Base-by-base conservation (phyloP, 1,140 invertebrate genomes). In the Maconellicoccus hirsutus region DNA sequence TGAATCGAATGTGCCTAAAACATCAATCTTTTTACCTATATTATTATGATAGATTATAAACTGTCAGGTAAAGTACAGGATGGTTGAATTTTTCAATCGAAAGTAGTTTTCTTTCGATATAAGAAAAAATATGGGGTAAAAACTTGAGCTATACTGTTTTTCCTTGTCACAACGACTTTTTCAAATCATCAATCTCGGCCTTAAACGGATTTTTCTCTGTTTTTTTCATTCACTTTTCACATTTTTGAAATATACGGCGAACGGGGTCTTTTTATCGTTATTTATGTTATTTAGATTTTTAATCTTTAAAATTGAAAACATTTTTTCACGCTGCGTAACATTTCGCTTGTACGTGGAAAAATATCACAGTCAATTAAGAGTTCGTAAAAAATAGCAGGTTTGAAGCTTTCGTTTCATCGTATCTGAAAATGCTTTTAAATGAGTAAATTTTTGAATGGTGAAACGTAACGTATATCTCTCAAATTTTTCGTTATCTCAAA, bases 41-140 rank as follows among this genome's bases (percentile, higher is more conserved):
- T 52, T 52, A 52, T 52, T 52, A 52, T 52, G 42, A 52, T 52
- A 52, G 42, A 52, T 52, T 52, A 52, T 52, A 52, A 52, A 52
- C 42, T 52, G 42, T 52, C 42, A 52, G 42, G 42, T 52, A 52
- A 52, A 19, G n/a, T 16, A 52, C 42, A 16, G 6, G n/a, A 52
- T 16, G 42, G 42, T 16, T 52, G 42, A 52, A 8, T 52, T 52
- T 52, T 52, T 52, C 42, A 52, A 52, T 52, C 42, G n/a, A 14
- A 19, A 52, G 42, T 52, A 52, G 42, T 52, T 52, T 52, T 52
- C 42, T 19, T 52, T 52, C 42, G 42, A 52, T 52, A 52, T 52
- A 19, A 52, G n/a, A 52, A 52, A n/a, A 52, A 52, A 52, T 52
- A 16, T 52, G n/a, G 42, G 42, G 42, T 52, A 52, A 52, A 52